Evolutionary conservation across 2,797 vertebrate species (phyloP), one percentile per base, ranked within the genome.

Genomic region (Mormyrops attenuatus): DNA sequence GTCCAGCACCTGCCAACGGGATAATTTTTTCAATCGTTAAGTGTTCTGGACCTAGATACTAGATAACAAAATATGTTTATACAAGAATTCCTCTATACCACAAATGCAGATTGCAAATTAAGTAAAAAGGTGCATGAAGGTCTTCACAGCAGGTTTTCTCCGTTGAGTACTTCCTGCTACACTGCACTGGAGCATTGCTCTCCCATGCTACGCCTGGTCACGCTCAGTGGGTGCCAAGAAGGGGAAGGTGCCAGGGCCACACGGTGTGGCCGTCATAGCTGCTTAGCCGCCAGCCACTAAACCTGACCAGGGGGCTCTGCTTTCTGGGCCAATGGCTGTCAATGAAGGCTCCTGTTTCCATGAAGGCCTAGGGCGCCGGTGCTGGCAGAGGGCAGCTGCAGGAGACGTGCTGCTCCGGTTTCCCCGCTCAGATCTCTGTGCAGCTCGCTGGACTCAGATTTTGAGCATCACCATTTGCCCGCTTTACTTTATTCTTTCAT

Each of bases 251-350:
- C 93, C 91, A 94, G 92, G 91, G 94, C 93, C 93, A 94, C 95
- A 94, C 92, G 92, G 93, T 94, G 94, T 95, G 93, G 93, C 95
- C 95, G 94, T 94, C 95, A 95, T 90, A 94, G 94, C 91, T 88
- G 91, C 92, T 95, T 93, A 95, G 91, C 93, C 91, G 93, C 92
- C 92, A 94, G 92, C 91, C 84, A 91, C 92, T 92, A 94, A 93
- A 94, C 73, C 52, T 87, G 92, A 92, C 94, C 94, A 91, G 34
- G 91, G 91, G 95, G 90, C 92, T 93, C 92, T 94, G 93, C 92
- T 95, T 95, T 95, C 95, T 95, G 93, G 93, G 93, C 94, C 95
- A 93, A 85, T 94, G 92, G 90, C 94, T 93, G 92, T 92, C 69
- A 66, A 91, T 90, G 90, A 89, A 92, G 90, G 89, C 92, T 88